Conservation (phyloP, 2,797 vertebrate species). For the Otus scops region DNA sequence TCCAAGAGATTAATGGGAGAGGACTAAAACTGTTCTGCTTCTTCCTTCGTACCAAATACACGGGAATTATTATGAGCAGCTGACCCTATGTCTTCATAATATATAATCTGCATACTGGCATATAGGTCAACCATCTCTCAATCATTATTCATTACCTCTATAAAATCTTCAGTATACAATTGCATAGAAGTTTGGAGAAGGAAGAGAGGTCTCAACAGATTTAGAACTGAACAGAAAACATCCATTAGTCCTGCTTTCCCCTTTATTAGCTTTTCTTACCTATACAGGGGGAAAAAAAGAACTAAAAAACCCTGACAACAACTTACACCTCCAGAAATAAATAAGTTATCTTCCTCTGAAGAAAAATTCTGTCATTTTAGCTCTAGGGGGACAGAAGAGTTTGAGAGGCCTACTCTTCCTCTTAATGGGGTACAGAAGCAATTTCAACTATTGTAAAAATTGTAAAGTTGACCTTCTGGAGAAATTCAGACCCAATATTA, state of each 20-base stretch:
- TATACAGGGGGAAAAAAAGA: rapidly evolving
- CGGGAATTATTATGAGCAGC: background rate
- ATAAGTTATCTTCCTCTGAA: background rate
- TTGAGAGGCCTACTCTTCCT: background rate
- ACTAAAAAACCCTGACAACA: background rate
- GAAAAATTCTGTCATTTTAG: background rate
- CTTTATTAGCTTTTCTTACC: background rate
- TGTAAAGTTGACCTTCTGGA: constrained; percentile 19
- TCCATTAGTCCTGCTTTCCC: background rate
- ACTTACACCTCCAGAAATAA: background rate
- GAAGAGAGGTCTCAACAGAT: background rate
- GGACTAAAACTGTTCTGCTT: background rate
- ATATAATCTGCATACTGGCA: background rate
- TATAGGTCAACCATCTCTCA: background rate
- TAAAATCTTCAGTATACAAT: background rate
- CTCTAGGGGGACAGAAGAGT: background rate
- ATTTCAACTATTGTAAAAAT: background rate
- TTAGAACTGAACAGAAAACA: constrained; percentile 1
- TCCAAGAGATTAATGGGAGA: constrained; percentile 20
- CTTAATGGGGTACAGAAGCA: background rate
- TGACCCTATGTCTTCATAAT: background rate
- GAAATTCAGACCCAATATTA: background rate
- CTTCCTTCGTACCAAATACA: background rate
- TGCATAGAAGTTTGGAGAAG: background rate
- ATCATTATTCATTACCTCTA: background rate